Conservation (phyloP, 1,140 invertebrate genomes). For the Danaus melanippus region DNA sequence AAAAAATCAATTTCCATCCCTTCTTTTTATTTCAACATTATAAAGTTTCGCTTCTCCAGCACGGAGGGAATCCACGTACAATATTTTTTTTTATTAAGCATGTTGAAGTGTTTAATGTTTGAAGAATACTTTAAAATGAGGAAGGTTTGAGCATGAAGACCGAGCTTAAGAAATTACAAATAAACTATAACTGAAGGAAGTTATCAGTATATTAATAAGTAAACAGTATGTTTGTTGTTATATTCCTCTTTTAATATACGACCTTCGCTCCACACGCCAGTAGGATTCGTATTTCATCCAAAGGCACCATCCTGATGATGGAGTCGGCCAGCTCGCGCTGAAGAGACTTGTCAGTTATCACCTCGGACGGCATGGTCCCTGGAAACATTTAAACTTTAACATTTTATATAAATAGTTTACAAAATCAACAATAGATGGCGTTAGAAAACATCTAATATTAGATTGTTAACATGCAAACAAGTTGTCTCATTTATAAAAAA, state of each 20-base stretch:
- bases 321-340: conserved; percentile 91
- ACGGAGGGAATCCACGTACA: too few species aligned
- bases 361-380: conserved; percentile 79
- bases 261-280: conserved; percentile 89
- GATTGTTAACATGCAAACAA: neutral
- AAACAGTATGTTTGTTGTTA: neutral
- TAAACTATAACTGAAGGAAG: too few species aligned
- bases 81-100: too few species aligned
- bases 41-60: too few species aligned
- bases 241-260: conserved; percentile 18
- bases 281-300: conserved; percentile 89
- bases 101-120: too few species aligned
- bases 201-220: too few species aligned
- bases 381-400: conserved; percentile 7
- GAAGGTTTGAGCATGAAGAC: too few species aligned
- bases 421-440: conserved; percentile 1
- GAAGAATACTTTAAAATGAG: too few species aligned
- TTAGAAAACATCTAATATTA: conserved; percentile 1
- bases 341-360: conserved; percentile 79
- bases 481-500: neutral
- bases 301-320: conserved; percentile 87
- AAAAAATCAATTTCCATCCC: too few species aligned
- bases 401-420: neutral
- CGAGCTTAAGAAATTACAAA: too few species aligned
- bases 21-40: too few species aligned